These are phyloP conservation scores for Dryas iulia DNA, from an alignment of 1,140 invertebrate genomes.

Conservation along the genomic window DNA sequence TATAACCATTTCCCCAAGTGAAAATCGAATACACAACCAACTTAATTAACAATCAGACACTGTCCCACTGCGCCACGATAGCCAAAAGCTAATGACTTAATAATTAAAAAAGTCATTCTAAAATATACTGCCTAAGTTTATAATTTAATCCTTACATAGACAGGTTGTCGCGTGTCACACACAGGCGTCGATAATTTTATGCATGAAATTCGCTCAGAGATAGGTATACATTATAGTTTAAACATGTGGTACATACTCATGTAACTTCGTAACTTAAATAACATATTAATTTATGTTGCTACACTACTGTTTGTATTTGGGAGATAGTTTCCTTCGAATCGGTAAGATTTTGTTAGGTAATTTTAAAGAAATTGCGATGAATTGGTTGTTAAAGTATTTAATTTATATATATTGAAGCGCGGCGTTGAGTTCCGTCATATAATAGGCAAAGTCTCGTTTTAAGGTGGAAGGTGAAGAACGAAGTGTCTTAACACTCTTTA, in stretches of 20 bases:
- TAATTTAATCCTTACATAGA: conserved; percentile 32
- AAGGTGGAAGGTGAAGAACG: too few relatives aligned
- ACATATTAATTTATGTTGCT: conserved; percentile 22
- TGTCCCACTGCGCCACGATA: too few relatives aligned
- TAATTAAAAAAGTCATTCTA: background rate
- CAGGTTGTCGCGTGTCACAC: conserved; percentile 57
- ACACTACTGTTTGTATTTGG: background rate
- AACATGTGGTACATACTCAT: conserved; percentile 28
- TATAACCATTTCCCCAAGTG: too few relatives aligned
- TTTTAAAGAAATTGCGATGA: too few relatives aligned
- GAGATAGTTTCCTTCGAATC: background rate
- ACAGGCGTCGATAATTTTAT: conserved; percentile 68
- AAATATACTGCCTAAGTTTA: conserved; percentile 25
- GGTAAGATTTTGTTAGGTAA: background rate
- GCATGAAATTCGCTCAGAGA: conserved; percentile 65
- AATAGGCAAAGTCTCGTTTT: too few relatives aligned
- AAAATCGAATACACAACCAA: too few relatives aligned
- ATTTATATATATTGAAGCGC: too few relatives aligned
- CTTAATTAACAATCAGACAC: too few relatives aligned
- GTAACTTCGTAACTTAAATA: conserved; percentile 35
- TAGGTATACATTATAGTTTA: conserved; percentile 41
- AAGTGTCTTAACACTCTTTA: too few relatives aligned
- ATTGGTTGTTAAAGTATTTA: too few relatives aligned
- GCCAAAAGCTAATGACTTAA: too few relatives aligned
- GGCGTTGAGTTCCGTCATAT: too few relatives aligned